Base-by-base conservation (phyloP, 2,113 vertebrate species). In the Aegithalos caudatus region DNA sequence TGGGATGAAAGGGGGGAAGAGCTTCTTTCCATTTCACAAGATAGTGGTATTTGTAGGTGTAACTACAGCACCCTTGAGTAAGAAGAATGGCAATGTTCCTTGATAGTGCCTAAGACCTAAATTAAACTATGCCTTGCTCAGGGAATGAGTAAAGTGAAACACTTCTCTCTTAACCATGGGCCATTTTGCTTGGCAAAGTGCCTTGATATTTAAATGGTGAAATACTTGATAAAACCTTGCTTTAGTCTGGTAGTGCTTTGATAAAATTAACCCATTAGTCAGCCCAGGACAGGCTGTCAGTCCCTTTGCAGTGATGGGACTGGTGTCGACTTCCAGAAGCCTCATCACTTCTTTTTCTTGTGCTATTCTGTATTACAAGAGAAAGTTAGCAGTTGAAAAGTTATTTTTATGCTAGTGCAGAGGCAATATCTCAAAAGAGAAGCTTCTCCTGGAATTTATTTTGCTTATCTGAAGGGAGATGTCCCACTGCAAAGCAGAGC, bases 141-240 rank as follows among this genome's bases (percentile, higher is more conserved):
- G 60, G 79, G 22, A 94, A 92, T 29, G 29, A 84, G 93, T 84
- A 85, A 95, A 90, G 73, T 66, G 86, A 92, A 93, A 33, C 61
- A 51, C 62, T 95, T 96, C 61, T 94, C 67, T 71, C 45, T 58
- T 95, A 91, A 93, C 40, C 80, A 25, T 45, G 7, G 58, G 47
- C 86, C 44, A 53, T 50, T 94, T 95, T 95, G 91, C 88, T 85
- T 95, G 81, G 83, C 86, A 96, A 96, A 88, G 87, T 92, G 91
- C 83, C 87, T 96, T 70, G 51, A 54, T 94, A 94, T 92, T 92
- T 81, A 85, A 95, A 69, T 47, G 61, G 84, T 31, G 69, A 58
- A 91, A 61, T 53, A 53, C 78, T 94, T 91, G 90, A 90, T 90
- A 78, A 93, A 92, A 77, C 54, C 78, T 16, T 90, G 69, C 80